phyloP scores from a whole-genome alignment of 1,140 invertebrate genomes.

The Orussus abietinus region DNA sequence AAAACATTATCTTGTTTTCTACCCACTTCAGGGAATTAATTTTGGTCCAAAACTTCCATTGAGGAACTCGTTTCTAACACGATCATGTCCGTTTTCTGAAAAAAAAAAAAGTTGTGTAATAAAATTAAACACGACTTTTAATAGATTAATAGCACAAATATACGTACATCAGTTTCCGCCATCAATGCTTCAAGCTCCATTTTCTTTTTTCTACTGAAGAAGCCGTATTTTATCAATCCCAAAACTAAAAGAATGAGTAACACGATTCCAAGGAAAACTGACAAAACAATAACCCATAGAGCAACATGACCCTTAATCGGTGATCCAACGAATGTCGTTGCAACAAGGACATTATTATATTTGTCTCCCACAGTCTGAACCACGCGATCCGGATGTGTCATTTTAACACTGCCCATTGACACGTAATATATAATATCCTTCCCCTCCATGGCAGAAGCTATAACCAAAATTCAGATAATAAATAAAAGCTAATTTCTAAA shows the following conservation, averaged over 20 bases:
- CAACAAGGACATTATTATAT: conserved; percentile 21
- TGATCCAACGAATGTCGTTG: conserved; percentile 38
- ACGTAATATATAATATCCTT: conserved; percentile 39
- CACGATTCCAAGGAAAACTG: conserved; percentile 40
- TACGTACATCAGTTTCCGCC: conserved; percentile 21
- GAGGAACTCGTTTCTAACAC: conserved; percentile 20
- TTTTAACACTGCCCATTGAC: conserved; percentile 30
- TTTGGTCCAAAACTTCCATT: conserved; percentile 14
- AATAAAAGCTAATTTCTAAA: conserved; percentile 7
- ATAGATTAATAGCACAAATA: conserved; percentile 6
- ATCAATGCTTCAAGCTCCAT: conserved; percentile 37
- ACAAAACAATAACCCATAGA: conserved; percentile 42
- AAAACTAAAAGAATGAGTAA: conserved; percentile 36
- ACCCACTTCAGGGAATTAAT: conserved; percentile 16
- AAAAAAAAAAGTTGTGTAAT: conserved; percentile 4
- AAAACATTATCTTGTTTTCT: conserved; percentile 15
- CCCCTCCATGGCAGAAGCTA: conserved; percentile 25
- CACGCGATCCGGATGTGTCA: conserved; percentile 23
- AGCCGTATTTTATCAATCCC: conserved; percentile 43
- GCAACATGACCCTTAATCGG: conserved; percentile 25
- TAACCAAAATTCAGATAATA: too few relatives aligned
- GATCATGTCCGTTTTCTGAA: conserved; percentile 14
- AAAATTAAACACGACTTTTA: conserved; percentile 10
- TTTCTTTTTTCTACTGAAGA: conserved; percentile 42
- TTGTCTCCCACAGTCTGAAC: conserved; percentile 18